A percentile compares a stretch with the other conserved stretches of the same genome.
Conservation (phyloP, 2,797 vertebrate species). For the Odontamblyopus rebecca region DNA sequence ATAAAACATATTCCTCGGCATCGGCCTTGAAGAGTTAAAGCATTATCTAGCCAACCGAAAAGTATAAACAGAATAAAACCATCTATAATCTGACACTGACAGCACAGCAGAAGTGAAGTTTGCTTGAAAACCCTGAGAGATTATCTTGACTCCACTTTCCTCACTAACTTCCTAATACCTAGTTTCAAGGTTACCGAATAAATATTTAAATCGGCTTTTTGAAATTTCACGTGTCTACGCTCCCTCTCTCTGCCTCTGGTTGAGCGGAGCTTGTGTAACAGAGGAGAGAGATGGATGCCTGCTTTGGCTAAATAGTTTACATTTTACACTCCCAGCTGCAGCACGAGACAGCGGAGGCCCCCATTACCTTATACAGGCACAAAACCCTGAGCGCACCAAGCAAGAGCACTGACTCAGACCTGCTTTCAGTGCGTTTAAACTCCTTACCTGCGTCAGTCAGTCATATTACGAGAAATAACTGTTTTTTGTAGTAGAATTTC, state of each 20-base stretch:
- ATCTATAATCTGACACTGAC: too few species aligned
- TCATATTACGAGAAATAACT: too few species aligned
- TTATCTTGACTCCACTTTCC: too few species aligned
- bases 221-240: neutral
- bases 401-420: neutral
- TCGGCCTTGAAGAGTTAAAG: too few species aligned
- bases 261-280: neutral
- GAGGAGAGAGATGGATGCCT: constrained; percentile 9
- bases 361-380: constrained; percentile 14
- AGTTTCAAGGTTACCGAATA: neutral
- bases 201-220: neutral
- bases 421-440: neutral
- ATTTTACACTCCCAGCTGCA: constrained; percentile 14
- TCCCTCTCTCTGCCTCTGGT: neutral
- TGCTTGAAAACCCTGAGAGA: too few species aligned
- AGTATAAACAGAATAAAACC: too few species aligned
- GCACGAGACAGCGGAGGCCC: neutral
- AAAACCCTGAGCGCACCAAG: neutral
- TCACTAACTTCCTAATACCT: too few species aligned
- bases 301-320: constrained; percentile 15
- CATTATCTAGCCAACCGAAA: too few species aligned
- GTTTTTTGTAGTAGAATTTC: too few species aligned
- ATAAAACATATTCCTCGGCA: too few species aligned
- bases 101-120: too few species aligned
- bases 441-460: neutral